Base-by-base conservation (phyloP, 2,888 invertebrate species). In the Amiota communis region DNA sequence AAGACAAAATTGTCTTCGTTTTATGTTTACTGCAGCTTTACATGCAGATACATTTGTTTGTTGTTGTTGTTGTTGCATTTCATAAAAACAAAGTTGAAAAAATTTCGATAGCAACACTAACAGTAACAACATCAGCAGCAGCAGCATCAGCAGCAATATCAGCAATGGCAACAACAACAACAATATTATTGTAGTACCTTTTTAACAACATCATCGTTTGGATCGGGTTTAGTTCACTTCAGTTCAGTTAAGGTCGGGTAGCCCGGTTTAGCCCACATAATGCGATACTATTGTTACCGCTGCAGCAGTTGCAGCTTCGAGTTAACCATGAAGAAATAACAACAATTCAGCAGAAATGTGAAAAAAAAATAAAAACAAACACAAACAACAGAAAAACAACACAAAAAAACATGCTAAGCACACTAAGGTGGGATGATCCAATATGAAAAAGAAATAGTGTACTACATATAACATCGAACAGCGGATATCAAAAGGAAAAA, bases 1-100 rank as follows among this genome's bases (percentile, higher is more conserved):
- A 64, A 23, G 47, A 23, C 15, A 68, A 68, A 68, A 68, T n/a
- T 68, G 67, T 68, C 65, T 67, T 67, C 20, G 20, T 49, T 67
- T 67, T 15, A 67, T 67, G 65, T 67, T 67, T 67, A 9, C 61
- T 20, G 61, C 20, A n/a, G 36, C 36, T 36, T 67, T 67, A 67
- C 65, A 67, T 23, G 65, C 65, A 67, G 65, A 67, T 10, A 67
- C 49, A 49, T 67, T 48, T n/a, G 64, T 9, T 63, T 36, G 61
- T 23, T 63, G 61, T 36, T 63, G 36, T n/a, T 61, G 48, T 48
- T 57, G 8, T 15, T 57, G 65, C 23, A 67, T 17, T 67, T 49
- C 46, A 67, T 51, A 67, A 48, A 20, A 67, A 67, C 49, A 67
- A 49, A 67, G 65, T 46, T 49, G 13, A 65, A 48, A 15, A 64